Conservation (phyloP, 2,113 vertebrate genomes). For the Platichthys flesus region DNA sequence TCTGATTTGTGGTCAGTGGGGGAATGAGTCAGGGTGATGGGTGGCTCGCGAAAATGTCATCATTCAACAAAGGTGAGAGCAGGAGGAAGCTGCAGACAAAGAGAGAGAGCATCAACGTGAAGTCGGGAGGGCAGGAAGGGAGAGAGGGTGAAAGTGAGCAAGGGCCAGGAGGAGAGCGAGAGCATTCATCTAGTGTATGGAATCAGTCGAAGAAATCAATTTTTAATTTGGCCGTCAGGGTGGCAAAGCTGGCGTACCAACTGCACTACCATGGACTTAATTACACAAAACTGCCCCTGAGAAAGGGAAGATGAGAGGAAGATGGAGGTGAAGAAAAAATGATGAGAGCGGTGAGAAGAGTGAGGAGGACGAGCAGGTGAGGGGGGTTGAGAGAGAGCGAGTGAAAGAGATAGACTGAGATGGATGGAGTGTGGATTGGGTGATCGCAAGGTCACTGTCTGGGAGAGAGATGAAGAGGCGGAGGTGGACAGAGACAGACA, state of each 20-base stretch:
- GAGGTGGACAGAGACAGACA: slow-evolving; percentile 63
- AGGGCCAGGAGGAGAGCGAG: slow-evolving; percentile 31
- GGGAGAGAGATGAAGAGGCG: slow-evolving; percentile 34
- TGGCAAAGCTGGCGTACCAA: slow-evolving; percentile 70
- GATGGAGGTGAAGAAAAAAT: slow-evolving; percentile 14
- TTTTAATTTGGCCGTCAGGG: slow-evolving; percentile 82
- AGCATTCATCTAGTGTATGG: slow-evolving; percentile 63
- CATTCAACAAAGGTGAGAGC: slow-evolving; percentile 39
- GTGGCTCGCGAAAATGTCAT: slow-evolving; percentile 38
- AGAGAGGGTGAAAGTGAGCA: slow-evolving; percentile 25
- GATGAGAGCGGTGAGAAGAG: slow-evolving; percentile 32
- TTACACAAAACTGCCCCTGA: slow-evolving; percentile 73
- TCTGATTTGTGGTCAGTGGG: slow-evolving; percentile 7
- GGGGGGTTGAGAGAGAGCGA: slow-evolving; percentile 1
- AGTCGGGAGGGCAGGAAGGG: slow-evolving; percentile 34
- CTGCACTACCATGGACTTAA: slow-evolving; percentile 71
- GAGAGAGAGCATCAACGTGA: slow-evolving; percentile 38
- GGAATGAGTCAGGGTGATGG: background rate
- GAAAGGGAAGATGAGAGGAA: slow-evolving; percentile 55
- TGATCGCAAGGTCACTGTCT: slow-evolving; percentile 68
- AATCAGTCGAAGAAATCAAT: slow-evolving; percentile 83
- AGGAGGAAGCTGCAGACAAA: slow-evolving; percentile 28
- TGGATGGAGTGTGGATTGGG: slow-evolving; percentile 62
- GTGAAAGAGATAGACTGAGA: slow-evolving; percentile 7
- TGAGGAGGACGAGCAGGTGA: slow-evolving; percentile 19